Evolutionary conservation across 2,797 vertebrate species (phyloP).

Genomic region (Nyctibius grandis): DNA sequence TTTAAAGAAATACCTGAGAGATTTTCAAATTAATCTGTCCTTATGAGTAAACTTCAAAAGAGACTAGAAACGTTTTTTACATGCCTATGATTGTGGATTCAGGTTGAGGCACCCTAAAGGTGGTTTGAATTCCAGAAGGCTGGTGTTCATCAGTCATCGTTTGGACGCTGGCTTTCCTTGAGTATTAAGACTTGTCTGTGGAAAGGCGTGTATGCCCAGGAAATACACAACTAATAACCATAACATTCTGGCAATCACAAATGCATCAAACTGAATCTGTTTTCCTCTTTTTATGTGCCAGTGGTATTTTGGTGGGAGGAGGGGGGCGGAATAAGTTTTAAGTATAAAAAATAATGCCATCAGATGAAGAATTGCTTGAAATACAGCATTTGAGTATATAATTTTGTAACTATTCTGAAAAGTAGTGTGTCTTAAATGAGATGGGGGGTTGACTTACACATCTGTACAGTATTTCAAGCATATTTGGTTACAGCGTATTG

Average conservation of each 20-base stretch:
- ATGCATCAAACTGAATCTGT: not conserved
- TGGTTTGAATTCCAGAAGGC: not conserved
- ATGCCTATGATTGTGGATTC: not conserved
- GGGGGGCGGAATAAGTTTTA: not conserved
- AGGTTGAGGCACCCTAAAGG: not conserved
- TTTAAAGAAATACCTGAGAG: not conserved
- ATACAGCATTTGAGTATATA: not conserved
- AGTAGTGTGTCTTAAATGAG: not conserved
- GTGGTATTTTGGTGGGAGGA: not conserved
- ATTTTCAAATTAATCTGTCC: not conserved
- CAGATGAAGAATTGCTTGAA: not conserved
- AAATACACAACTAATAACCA: not conserved
- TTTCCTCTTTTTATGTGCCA: not conserved
- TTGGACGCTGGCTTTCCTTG: not conserved
- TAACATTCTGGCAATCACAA: not conserved
- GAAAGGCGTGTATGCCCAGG: not conserved
- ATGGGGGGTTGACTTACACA: accelerated
- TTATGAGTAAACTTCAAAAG: not conserved
- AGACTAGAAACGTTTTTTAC: not conserved
- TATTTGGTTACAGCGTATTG: not conserved
- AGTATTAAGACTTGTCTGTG: not conserved
- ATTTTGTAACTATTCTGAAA: not conserved
- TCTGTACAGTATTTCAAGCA: not conserved
- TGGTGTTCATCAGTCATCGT: not conserved
- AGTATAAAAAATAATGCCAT: not conserved